Evolutionary conservation across 1,140 invertebrate genomes (phyloP), one percentile per base, ranked within the genome.

Genomic region (Araneus ventricosus): DNA sequence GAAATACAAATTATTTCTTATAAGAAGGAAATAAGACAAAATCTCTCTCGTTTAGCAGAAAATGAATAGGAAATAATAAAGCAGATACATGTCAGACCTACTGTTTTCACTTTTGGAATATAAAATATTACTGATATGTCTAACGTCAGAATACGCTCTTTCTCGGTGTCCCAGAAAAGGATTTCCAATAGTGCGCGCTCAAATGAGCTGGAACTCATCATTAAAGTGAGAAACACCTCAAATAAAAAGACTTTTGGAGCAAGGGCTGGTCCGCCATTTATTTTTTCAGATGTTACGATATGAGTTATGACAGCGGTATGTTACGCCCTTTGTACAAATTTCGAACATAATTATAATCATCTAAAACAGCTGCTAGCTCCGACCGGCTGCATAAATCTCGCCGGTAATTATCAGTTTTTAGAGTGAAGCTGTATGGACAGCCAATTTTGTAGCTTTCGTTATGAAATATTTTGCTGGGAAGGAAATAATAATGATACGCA

Each of bases 311-410:
- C 27, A 7, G 22, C 57, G 79, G 79, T 91, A 41, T 59, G 79
- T 84, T 84, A 91, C 89, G 45, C 89, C 89, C 89, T 91, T 84
- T 61, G 89, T 84, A 84, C 89, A 91, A 82, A 91, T 91, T 91
- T 91, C 75, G 75, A 41, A 84, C 89, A 67, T 91, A 91, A 91
- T 91, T 91, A 91, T 91, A 91, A 91, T 91, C 89, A 91, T 91
- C 89, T 22, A 7, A 82, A 91, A 91, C 89, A 91, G 89, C 89
- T 91, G 89, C 59, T 45, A n/a, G 75, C 79, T 30, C 75, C 30
- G 84, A 84, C 52, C 39, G 79, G 30, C 89, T 91, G 57, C 57
- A 91, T 91, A 91, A 91, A 91, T 91, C 89, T 91, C 39, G n/a
- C 27, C n/a, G 45, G 79, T 61, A 67, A 91, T 91, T 91, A 91